Percentiles rank a stretch among this genome's conserved stretches.
Conservation (phyloP, 2,113 vertebrate species). For the Otis tarda region DNA sequence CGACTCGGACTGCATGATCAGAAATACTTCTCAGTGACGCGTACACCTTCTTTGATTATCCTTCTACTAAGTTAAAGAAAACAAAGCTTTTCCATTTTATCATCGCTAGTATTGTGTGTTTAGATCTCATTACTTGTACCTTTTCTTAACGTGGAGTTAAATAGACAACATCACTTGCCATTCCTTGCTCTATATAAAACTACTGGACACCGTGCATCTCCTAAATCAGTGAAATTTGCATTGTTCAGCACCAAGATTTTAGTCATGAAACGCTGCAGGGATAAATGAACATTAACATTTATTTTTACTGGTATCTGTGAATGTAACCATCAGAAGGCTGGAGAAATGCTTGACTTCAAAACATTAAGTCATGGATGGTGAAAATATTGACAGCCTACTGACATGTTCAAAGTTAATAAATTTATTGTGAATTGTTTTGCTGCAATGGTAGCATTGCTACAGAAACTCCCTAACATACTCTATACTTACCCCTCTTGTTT, state of each 20-base stretch:
- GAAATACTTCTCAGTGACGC: background rate
- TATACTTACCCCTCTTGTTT: background rate
- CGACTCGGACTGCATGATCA: background rate
- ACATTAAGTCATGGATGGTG: background rate
- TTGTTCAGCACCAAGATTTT: background rate
- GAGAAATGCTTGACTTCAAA: background rate
- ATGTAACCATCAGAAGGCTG: background rate
- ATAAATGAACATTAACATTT: background rate
- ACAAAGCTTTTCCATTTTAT: background rate
- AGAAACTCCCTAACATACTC: background rate
- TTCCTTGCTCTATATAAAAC: background rate
- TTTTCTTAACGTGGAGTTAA: background rate
- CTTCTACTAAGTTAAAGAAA: background rate
- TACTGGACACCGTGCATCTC: background rate
- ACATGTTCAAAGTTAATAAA: background rate
- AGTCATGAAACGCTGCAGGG: background rate
- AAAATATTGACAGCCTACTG: background rate
- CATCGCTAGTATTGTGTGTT: rapidly evolving
- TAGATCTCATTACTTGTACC: background rate
- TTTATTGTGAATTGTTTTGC: background rate
- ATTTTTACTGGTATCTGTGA: background rate
- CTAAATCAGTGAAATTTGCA: background rate
- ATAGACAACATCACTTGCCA: background rate
- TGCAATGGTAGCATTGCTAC: background rate
- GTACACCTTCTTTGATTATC: background rate